Base-by-base conservation (phyloP, 2,888 invertebrate species). In the Campaea margaritaria region DNA sequence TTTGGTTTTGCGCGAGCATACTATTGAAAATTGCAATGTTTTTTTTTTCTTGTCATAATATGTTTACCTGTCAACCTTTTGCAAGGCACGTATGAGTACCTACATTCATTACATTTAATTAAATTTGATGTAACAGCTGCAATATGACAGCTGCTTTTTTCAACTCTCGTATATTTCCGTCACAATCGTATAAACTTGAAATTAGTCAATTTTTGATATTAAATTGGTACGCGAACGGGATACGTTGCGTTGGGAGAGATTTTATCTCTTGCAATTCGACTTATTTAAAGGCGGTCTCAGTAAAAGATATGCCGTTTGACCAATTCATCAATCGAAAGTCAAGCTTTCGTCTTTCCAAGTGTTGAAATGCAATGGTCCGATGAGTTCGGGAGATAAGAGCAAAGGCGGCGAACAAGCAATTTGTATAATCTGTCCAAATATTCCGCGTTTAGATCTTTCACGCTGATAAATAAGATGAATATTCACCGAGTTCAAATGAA, bases 391-490 rank as follows among this genome's bases (percentile, higher is more conserved):
- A 65, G 90, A 91, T 90, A 86, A 78, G 62, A 38, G 51, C 60
- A 64, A 66, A 80, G 85, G 87, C 86, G 86, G 84, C 83, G 86
- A 87, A 87, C 80, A 73, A 75, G 75, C 83, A 80, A 87, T 91
- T 89, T 87, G 87, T 88, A 79, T 78, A 74, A 81, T 81, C 74
- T 76, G 79, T 76, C 83, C 80, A 79, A 83, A 88, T 86, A 80
- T 74, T 75, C 70, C 67, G 69, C 78, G 75, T 78, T 82, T 79
- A 82, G 87, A 87, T 88, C 69, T 71, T 74, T 70, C 55, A 67
- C 64, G 61, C 68, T 74, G 86, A 88, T 87, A 82, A 71, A 68
- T 58, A 68, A 75, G 79, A 77, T 69, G 79, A 76, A 83, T 85
- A 70, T 69, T 71, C 64, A 72, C 73, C 15, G 52, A 58, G 64